A percentile compares a stretch with the other conserved stretches of the same genome.
Conservation (phyloP, 1,140 invertebrate genomes). For the Drosophila kurseongensis region DNA sequence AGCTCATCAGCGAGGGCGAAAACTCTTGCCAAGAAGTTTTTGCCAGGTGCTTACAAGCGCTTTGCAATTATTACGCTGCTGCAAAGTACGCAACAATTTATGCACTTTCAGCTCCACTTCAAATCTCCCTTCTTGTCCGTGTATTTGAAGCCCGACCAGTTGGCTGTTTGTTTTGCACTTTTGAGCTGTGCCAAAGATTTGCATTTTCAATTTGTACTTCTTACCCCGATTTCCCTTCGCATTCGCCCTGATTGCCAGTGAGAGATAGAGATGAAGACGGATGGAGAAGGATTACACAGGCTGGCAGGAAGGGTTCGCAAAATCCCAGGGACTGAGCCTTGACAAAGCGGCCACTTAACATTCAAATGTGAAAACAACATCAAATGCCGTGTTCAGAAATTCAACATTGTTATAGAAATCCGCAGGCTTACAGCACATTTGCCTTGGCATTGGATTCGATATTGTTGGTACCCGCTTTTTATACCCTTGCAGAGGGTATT, state of each 20-base stretch:
- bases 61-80: slow-evolving; percentile 75
- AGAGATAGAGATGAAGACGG: slow-evolving; percentile 43
- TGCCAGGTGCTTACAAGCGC: slow-evolving; percentile 64
- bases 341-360: slow-evolving; percentile 57
- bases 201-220: slow-evolving; percentile 74
- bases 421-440: slow-evolving; percentile 56
- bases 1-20: slow-evolving; percentile 30
- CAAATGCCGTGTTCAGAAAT: slow-evolving; percentile 59
- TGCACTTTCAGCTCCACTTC: slow-evolving; percentile 48
- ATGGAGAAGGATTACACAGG: slow-evolving; percentile 33
- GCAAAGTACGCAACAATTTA: slow-evolving; percentile 71
- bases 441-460: slow-evolving; percentile 39
- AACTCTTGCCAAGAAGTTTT: slow-evolving; percentile 50
- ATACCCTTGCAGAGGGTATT: too few relatives aligned
- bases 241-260: slow-evolving; percentile 31
- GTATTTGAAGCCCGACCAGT: slow-evolving; percentile 1
- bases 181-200: slow-evolving; percentile 76
- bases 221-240: slow-evolving; percentile 3
- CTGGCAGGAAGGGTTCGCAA: slow-evolving; percentile 28
- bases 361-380: slow-evolving; percentile 63
- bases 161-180: slow-evolving; percentile 76
- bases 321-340: slow-evolving; percentile 27
- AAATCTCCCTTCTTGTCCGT: slow-evolving; percentile 4
- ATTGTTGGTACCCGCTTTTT: slow-evolving; percentile 35
- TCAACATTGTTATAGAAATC: slow-evolving; percentile 59